A percentile compares a stretch with the other conserved stretches of the same genome.
Conservation (phyloP, 1,140 invertebrate genomes). For the Babylonia areolata region DNA sequence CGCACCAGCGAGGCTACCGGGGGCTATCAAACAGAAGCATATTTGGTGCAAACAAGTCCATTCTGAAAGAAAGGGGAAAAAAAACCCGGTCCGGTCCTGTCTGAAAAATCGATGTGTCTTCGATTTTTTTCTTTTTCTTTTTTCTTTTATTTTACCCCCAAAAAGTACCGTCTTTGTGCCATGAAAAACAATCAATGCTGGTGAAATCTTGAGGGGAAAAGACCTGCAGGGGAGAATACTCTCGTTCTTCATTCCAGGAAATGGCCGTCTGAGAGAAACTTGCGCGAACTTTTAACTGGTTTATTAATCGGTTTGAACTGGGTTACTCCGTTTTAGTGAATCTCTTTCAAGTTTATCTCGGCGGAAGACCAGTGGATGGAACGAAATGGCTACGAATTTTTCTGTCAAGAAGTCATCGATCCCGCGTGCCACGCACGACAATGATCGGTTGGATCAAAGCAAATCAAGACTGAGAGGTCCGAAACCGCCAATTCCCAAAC, state of each 20-base stretch:
- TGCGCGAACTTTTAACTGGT: slow-evolving; percentile 31
- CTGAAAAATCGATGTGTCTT: no score
- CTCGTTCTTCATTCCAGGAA: slow-evolving; percentile 22
- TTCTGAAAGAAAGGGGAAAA: no score
- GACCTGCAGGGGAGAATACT: slow-evolving; percentile 16
- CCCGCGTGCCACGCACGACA: slow-evolving; percentile 21
- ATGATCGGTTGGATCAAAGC: background rate
- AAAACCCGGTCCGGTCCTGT: no score
- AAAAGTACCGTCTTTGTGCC: no score
- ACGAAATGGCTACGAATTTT: slow-evolving; percentile 2
- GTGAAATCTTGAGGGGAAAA: background rate
- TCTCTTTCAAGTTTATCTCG: background rate
- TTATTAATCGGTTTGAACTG: background rate
- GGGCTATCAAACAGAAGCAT: background rate
- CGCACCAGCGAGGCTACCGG: background rate
- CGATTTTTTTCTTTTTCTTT: no score
- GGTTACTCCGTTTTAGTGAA: background rate
- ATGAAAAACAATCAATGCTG: no score
- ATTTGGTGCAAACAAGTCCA: no score
- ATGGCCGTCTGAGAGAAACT: slow-evolving; percentile 12
- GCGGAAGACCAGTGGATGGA: no score
- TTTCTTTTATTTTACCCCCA: no score
- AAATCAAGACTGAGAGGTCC: slow-evolving; percentile 4
- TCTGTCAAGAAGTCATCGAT: slow-evolving; percentile 28
- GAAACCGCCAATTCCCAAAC: background rate